Evolutionary conservation across 2,113 vertebrate genomes (phyloP).

Genomic region (Stictonetta naevosa): DNA sequence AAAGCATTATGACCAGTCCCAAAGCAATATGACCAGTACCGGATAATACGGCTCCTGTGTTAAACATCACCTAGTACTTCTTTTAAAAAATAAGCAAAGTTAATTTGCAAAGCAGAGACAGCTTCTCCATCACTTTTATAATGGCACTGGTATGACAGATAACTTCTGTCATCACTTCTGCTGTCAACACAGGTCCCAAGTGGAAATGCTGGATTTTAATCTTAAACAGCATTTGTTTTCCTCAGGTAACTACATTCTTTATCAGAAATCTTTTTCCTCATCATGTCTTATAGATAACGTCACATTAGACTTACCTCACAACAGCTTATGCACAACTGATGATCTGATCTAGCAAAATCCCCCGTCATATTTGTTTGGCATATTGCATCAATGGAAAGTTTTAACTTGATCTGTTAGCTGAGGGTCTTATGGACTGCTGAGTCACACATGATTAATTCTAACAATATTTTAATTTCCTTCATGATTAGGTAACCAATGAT

Average conservation of each 20-base stretch:
- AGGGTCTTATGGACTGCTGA: conserved; percentile 56
- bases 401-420: not conserved
- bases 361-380: not conserved
- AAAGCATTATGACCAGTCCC: not conserved
- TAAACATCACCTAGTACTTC: not conserved
- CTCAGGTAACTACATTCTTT: not conserved
- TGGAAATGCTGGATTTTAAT: not conserved
- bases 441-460: conserved; percentile 53
- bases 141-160: not conserved
- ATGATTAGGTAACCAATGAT: conserved; percentile 65
- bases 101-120: not conserved
- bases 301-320: not conserved
- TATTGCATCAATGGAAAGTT: conserved; percentile 1
- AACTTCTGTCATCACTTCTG: not conserved
- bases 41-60: not conserved
- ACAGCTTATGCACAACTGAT: not conserved
- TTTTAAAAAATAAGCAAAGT: not conserved
- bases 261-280: not conserved
- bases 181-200: not conserved
- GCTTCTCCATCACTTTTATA: not conserved
- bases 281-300: not conserved
- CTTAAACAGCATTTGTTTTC: not conserved
- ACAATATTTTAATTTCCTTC: conserved; percentile 67
- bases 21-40: not conserved
- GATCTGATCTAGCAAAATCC: not conserved